Evolutionary conservation across 2,888 invertebrate genomes (phyloP), one percentile per base, ranked within the genome.

Genomic region (Chymomyza procnemis): DNA sequence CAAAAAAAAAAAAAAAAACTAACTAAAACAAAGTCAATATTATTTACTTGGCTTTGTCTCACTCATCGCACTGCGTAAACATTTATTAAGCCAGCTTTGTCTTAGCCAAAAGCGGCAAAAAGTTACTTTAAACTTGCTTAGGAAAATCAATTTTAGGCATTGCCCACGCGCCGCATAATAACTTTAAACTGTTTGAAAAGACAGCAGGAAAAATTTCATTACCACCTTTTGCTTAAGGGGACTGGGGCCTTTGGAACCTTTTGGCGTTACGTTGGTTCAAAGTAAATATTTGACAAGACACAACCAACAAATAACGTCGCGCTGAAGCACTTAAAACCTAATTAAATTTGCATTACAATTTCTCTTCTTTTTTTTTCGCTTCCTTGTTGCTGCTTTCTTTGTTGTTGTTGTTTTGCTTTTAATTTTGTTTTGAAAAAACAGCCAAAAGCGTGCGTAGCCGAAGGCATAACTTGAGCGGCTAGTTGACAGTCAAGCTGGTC

Each of bases 291-390:
- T 83, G 83, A 85, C 74, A 83, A 83, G 74, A 64, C 68, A 73
- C 66, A 58, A 34, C 54, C 68, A 63, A 69, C 59, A 68, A 71
- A 50, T 69, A 79, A 74, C 70, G 69, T 65, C 57, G 80, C 74
- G 66, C 69, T 80, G 81, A 79, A 85, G 86, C 83, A 84, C 83
- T 84, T 84, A 87, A 84, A 84, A 84, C 83, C 83, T 84, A 84
- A 84, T 84, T 84, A 84, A 84, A 84, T 84, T 84, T 84, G 86
- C 83, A 84, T 84, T 84, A 84, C 81, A 84, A 84, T 83, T 85
- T 87, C 85, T 84, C 79, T 61, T 58, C 47, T 67, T 78, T 71
- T 73, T 41, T 64, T 63, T 47, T 75, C 22, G 50, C 5, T 19
- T 52, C 55, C 60, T 64, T 75, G 60, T 70, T 64, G 64, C 61